Conservation (phyloP, 2,113 vertebrate genomes). For the Noctilio leporinus region DNA sequence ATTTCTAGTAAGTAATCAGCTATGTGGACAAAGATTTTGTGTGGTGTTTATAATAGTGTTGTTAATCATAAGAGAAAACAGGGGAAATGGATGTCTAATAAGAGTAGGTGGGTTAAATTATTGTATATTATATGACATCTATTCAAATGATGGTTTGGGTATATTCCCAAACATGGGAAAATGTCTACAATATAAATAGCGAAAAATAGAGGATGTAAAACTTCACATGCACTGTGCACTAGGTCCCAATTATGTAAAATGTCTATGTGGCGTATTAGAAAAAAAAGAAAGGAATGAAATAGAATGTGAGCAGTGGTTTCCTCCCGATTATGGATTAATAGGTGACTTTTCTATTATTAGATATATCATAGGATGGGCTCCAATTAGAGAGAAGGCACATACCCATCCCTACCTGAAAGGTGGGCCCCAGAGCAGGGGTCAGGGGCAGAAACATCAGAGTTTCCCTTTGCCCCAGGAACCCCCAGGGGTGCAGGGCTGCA, state of each 20-base stretch:
- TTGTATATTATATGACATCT: neutral
- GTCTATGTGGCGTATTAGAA: neutral
- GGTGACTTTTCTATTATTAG: neutral
- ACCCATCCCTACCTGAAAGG: neutral
- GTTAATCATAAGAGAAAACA: neutral
- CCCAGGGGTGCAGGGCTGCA: no score
- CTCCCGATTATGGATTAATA: neutral
- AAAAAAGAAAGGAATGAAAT: neutral
- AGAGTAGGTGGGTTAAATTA: neutral
- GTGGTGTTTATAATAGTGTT: neutral
- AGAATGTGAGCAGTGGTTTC: neutral
- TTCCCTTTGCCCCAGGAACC: neutral
- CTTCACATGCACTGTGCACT: neutral
- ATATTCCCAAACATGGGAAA: neutral
- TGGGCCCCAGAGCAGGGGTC: neutral
- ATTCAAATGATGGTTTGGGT: neutral
- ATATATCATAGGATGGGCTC: neutral
- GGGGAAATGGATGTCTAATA: neutral
- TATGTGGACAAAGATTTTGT: neutral
- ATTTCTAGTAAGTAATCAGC: neutral
- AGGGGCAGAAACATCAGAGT: neutral
- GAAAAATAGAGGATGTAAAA: neutral
- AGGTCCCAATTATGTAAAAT: conserved; percentile 19
- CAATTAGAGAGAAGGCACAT: neutral
- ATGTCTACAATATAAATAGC: neutral